Percentiles rank a stretch among this genome's conserved stretches.
Conservation (phyloP, 2,113 vertebrate genomes). For the Perognathus longimembris region DNA sequence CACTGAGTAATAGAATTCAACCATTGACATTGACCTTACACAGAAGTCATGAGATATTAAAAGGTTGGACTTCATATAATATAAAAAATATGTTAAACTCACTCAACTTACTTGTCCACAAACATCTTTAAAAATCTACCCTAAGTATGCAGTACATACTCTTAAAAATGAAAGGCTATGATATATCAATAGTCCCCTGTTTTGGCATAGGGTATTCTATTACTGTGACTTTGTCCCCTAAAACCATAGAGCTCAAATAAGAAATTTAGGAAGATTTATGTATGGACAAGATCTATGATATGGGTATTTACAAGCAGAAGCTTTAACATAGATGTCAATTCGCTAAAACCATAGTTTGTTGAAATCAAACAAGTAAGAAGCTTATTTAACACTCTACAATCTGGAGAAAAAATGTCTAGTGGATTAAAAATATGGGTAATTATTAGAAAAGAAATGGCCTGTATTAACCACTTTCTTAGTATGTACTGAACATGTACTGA, state of each 20-base stretch:
- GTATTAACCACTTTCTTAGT: background rate
- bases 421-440: background rate
- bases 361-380: background rate
- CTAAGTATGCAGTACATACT: background rate
- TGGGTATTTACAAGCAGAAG: constrained; percentile 2
- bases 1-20: background rate
- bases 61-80: background rate
- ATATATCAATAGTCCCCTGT: no score
- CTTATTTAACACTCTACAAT: background rate
- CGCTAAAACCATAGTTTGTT: constrained; percentile 4
- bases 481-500: background rate
- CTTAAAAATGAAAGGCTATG: background rate
- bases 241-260: background rate
- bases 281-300: background rate
- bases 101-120: background rate
- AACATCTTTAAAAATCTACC: background rate
- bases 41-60: background rate
- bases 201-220: no score
- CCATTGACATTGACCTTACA: background rate
- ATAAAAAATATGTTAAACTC: background rate
- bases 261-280: background rate
- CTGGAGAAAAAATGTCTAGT: background rate
- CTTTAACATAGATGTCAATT: background rate
- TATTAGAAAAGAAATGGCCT: background rate
- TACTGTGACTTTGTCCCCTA: no score